Evolutionary conservation across 2,113 vertebrate species (phyloP), one percentile per base, ranked within the genome.

Genomic region (Mixornis gularis): DNA sequence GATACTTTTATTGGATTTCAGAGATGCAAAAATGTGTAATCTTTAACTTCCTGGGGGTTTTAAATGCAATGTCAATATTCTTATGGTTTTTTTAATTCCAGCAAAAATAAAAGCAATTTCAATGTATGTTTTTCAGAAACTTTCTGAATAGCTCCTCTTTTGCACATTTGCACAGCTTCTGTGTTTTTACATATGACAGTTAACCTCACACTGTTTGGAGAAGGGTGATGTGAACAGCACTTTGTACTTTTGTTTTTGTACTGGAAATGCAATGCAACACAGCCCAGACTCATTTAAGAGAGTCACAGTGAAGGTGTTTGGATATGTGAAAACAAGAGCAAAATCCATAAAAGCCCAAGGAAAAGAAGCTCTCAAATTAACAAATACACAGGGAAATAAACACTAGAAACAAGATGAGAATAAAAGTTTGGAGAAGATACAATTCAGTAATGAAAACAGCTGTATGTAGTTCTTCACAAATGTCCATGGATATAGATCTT

Each of bases 31-130:
- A 44, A 89, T 95, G 93, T 96, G 92, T 78, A 84, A 87, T 89
- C 91, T 93, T 92, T 69, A 73, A 94, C 74, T 97, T 95, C 83
- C 91, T 84, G 90, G 93, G 89, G 95, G 95, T 96, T 97, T 98
- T 97, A 91, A 96, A 97, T 87, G 81, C 90, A 93, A 88, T 96
- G 96, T 97, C 91, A 97, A 76, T 96, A 97, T 97, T 97, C 79
- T 71, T 90, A 91, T 90, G 91, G 89, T 97, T 97, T 97, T 98
- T 94, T 96, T 96, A 96, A 93, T 96, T 96, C 89, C 94, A 95
- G 93, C 89, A 73, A 94, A 97, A 98, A 98, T 97, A 97, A 97
- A 96, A 97, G 65, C 78, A 92, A 94, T 96, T 92, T 96, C 76
- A 93, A 26, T 92, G 87, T 97, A 44, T 85, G 77, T 92, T 98